Percentiles rank a stretch among this genome's conserved stretches.
These are phyloP conservation scores for Melanerpes formicivorus DNA, from an alignment of 2,113 vertebrate species.

Conservation along the genomic window DNA sequence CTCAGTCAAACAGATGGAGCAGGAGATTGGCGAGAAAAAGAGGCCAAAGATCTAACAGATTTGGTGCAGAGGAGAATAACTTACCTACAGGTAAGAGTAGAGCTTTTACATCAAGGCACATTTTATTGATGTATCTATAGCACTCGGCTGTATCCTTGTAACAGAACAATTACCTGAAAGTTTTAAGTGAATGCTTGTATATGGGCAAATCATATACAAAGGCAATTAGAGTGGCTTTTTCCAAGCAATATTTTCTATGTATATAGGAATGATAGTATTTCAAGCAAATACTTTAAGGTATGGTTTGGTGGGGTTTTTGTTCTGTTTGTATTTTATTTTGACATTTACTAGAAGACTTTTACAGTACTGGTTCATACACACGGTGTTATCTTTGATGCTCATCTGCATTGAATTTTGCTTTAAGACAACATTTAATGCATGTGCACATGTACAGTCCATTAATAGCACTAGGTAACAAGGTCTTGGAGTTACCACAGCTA, in stretches of 20 bases:
- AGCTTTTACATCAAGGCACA: neutral
- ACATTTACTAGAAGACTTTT: neutral
- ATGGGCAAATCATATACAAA: neutral
- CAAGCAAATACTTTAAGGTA: neutral
- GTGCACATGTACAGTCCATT: neutral
- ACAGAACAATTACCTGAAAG: neutral
- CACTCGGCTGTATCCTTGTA: neutral
- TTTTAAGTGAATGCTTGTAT: neutral
- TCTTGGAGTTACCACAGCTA: neutral
- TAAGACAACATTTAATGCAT: neutral
- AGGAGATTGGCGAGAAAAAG: conserved; percentile 93
- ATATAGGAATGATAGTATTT: neutral
- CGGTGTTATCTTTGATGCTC: neutral
- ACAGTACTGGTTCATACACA: neutral
- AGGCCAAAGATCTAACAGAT: conserved; percentile 94
- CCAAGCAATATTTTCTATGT: neutral
- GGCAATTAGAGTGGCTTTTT: neutral
- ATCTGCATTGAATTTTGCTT: neutral
- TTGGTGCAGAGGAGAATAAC: conserved; percentile 97
- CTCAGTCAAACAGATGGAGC: conserved; percentile 98
- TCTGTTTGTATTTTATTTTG: neutral
- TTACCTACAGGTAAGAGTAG: conserved; percentile 90
- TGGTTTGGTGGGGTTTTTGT: neutral
- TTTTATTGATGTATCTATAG: rapidly evolving
- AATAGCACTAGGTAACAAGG: neutral